Conservation (phyloP, 2,888 invertebrate species). For the Ennomos quercinarius region DNA sequence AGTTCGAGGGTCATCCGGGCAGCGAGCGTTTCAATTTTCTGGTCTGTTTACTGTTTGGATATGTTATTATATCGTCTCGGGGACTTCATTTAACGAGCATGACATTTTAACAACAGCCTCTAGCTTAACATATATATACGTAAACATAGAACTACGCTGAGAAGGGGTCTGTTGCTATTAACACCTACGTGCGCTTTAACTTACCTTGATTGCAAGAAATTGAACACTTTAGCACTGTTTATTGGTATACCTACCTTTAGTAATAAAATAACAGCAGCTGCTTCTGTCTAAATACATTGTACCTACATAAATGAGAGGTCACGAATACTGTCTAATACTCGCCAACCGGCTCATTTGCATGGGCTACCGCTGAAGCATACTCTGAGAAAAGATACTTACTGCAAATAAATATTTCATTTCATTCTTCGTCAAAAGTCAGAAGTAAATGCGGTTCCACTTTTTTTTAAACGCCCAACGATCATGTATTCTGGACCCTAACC, state of each 20-base stretch:
- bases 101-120: constrained; percentile 62
- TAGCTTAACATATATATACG: constrained; percentile 42
- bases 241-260: constrained; percentile 4
- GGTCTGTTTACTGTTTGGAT: constrained; percentile 37
- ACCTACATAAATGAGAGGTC: too few species aligned
- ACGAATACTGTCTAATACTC: too few species aligned
- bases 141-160: constrained; percentile 31
- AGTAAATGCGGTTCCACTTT: background rate
- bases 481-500: too few species aligned
- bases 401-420: too few species aligned
- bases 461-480: too few species aligned
- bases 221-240: constrained; percentile 12
- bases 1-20: constrained; percentile 5
- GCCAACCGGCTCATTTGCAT: too few species aligned
- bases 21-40: constrained; percentile 13
- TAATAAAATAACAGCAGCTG: constrained; percentile 2
- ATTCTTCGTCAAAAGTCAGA: constrained; percentile 37
- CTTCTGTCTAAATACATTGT: too few species aligned
- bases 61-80: constrained; percentile 28
- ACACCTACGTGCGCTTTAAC: constrained; percentile 49
- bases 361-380: too few species aligned
- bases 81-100: constrained; percentile 60
- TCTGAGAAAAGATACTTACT: too few species aligned
- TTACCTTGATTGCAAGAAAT: constrained; percentile 32
- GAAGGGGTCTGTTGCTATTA: constrained; percentile 48